These are phyloP conservation scores for Etheostoma perlongum DNA, from an alignment of 2,797 vertebrate genomes.

Conservation along the genomic window DNA sequence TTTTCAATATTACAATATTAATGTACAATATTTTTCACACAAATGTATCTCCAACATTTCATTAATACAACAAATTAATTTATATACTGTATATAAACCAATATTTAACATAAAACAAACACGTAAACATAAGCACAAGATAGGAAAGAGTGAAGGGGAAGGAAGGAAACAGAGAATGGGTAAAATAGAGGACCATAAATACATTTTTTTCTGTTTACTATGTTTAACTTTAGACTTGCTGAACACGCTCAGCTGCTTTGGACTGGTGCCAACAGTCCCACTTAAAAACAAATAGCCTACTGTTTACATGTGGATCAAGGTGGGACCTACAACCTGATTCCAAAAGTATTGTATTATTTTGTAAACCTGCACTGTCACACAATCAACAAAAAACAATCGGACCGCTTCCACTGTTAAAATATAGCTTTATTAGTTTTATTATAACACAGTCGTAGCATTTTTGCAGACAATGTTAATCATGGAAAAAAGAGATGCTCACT, in stretches of 20 bases:
- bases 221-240: neutral
- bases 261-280: too few relatives aligned
- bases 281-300: neutral
- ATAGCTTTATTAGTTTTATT: constrained; percentile 82
- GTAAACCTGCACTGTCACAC: constrained; percentile 28
- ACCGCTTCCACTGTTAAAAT: constrained; percentile 80
- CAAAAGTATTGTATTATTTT: neutral
- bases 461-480: constrained; percentile 62
- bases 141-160: neutral
- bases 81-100: neutral
- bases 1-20: neutral
- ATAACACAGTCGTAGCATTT: constrained; percentile 63
- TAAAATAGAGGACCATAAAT: too few relatives aligned
- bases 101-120: neutral
- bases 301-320: neutral
- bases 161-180: neutral
- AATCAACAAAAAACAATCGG: constrained; percentile 32
- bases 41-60: neutral
- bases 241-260: neutral
- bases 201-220: too few relatives aligned
- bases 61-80: neutral
- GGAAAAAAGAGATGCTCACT: constrained; percentile 32
- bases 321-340: neutral
- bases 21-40: neutral
- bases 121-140: neutral